These are phyloP conservation scores for Oxystoma pomonae DNA, from an alignment of 2,888 invertebrate species.

Conservation along the genomic window DNA sequence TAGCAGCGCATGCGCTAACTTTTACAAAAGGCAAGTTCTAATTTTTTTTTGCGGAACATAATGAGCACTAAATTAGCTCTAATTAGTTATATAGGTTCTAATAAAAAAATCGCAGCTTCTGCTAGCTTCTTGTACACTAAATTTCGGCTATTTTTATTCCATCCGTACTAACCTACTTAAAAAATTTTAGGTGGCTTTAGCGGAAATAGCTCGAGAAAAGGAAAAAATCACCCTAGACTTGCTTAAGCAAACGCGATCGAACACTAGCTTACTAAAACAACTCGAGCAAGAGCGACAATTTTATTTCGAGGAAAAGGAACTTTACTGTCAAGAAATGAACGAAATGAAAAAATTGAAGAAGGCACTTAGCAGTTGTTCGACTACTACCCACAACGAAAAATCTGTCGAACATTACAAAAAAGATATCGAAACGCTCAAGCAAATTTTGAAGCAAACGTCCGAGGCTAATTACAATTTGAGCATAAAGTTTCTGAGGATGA, in stretches of 20 bases:
- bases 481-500: conserved; percentile 47
- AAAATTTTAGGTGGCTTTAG: conserved; percentile 40
- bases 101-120: too few species aligned
- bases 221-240: conserved; percentile 51
- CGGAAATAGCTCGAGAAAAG: conserved; percentile 51
- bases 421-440: conserved; percentile 43
- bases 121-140: too few species aligned
- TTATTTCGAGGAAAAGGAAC: conserved; percentile 54
- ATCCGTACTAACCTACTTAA: too few species aligned
- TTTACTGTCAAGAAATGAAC: conserved; percentile 51
- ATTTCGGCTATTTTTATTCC: too few species aligned
- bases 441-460: conserved; percentile 42
- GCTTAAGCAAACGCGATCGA: conserved; percentile 49
- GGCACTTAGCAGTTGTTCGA: conserved; percentile 30
- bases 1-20: too few species aligned
- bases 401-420: conserved; percentile 38
- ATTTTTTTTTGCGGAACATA: too few species aligned
- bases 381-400: conserved; percentile 24
- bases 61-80: too few species aligned
- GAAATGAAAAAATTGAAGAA: conserved; percentile 41
- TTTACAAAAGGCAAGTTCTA: too few species aligned
- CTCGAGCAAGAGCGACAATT: conserved; percentile 54
- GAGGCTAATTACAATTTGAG: conserved; percentile 48
- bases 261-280: conserved; percentile 51
- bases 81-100: too few species aligned